Conservation (phyloP, 2,113 vertebrate species). For the Monopterus albus region DNA sequence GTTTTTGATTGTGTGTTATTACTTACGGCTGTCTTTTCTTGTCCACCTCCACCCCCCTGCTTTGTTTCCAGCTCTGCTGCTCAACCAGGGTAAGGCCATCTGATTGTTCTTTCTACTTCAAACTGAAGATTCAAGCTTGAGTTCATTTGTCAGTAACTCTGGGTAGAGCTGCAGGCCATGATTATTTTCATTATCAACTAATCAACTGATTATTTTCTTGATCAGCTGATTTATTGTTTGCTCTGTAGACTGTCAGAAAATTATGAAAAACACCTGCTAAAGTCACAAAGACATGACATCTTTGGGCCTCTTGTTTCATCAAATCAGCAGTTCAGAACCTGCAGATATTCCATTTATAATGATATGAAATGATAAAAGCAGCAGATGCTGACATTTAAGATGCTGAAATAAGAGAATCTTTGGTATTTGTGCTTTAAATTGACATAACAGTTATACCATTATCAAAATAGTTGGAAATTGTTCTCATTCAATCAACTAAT, state of each 20-base stretch:
- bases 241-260: neutral
- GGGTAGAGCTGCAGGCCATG: neutral
- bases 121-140: neutral
- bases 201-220: neutral
- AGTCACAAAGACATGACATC: neutral
- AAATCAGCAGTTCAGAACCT: neutral
- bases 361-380: neutral
- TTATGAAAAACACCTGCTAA: too few relatives aligned
- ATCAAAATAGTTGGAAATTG: neutral
- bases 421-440: too few relatives aligned
- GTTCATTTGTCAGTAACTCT: neutral
- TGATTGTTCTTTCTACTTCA: neutral
- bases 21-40: conserved; percentile 22
- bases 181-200: neutral
- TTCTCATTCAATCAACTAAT: too few relatives aligned
- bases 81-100: conserved; percentile 88
- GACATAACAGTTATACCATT: too few relatives aligned
- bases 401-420: too few relatives aligned
- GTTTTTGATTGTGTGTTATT: neutral
- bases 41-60: conserved; percentile 23
- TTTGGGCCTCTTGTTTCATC: neutral
- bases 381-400: too few relatives aligned
- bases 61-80: conserved; percentile 82
- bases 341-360: neutral
- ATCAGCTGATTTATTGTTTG: neutral